Base-by-base conservation (phyloP, 2,888 invertebrate species). In the Pasiphila rectangulata region DNA sequence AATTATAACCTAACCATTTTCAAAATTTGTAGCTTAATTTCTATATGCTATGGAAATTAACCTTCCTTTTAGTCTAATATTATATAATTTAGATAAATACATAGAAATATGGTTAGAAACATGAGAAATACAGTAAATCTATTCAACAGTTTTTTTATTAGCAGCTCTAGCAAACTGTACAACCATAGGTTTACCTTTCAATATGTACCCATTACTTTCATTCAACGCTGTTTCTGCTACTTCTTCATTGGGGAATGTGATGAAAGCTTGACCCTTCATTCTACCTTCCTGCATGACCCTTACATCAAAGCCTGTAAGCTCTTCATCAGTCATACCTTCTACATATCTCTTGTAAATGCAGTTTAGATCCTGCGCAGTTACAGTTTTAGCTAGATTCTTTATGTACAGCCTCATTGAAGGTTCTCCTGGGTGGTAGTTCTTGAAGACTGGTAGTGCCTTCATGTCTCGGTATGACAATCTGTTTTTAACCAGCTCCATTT, bases 191-290 rank as follows among this genome's bases (percentile, higher is more conserved):
- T 95, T 97, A 47, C 94, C 94, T 67, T 95, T 94, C 41, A 98
- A 83, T 61, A 97, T 90, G 72, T 91, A 96, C 0, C 97, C 97
- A 83, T 98, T 96, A 1, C 96, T 96, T 77, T 96, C 95, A 62
- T 91, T 87, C 0, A 97, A 74, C 5, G 98, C 98, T 54, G 89
- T 84, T 67, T 93, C 91, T 0, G 96, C 95, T 63, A 91, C 82
- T 34, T 89, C 85, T 7, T 92, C 89, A 63, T 90, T 92, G 40
- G 95, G 94, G 42, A 97, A 89, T 0, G 96, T 96, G 0, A 98
- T 91, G 89, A 98, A 98, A 0, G 96, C 97, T 81, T 98, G 98
- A 0, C 98, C 98, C 79, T 97, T 98, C 98, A 98, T 98, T 67
- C 96, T 91, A 0, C 98, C 98, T 77, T 96, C 96, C 70, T 96